Evolutionary conservation across 2,888 invertebrate species (phyloP), one percentile per base, ranked within the genome.

Genomic region (Ceramica pisi): DNA sequence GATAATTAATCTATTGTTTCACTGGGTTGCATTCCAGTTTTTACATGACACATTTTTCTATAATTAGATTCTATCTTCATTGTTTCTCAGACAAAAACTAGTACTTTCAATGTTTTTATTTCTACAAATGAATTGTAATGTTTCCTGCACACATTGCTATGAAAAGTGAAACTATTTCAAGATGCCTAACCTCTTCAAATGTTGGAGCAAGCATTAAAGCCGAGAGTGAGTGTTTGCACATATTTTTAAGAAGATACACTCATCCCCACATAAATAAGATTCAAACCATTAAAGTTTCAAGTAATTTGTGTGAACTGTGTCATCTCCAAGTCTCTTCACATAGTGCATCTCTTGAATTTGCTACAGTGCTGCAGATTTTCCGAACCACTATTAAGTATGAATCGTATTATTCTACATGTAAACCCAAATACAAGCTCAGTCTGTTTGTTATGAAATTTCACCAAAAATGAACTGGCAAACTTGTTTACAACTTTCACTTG

Each of bases 91-190:
- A 63, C n/a, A 35, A 48, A 72, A 50, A n/a, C 26, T 48, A 14
- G 23, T 23, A 19, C 19, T 46, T 35, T 12, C 21, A 21, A 35
- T 57, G 12, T 14, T 35, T 35, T 35, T 63, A 55, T 31, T 51
- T 35, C 2, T n/a, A 1, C 16, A 31, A 41, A 35, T 3, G 6
- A n/a, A 51, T 35, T 35, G 12, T n/a, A 3, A n/a, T 31, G n/a
- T 10, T 51, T 75, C n/a, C 23, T 51, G 2, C n/a, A 10, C 1
- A 35, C 51, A 44, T 51, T 19, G n/a, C 26, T 38, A 5, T 12
- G 9, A 46, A 69, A 77, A 68, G 68, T 75, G 48, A 56, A 67
- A 75, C 68, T 76, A 76, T 67, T 72, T 72, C 67, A n/a, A 76
- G 55, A 50, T 23, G 19, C 38, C 46, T 41, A 50, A 21, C 38